A percentile compares a stretch with the other conserved stretches of the same genome.
These are phyloP conservation scores for Stegodyphus mimosarum DNA, from an alignment of 1,140 invertebrate genomes.

Conservation along the genomic window DNA sequence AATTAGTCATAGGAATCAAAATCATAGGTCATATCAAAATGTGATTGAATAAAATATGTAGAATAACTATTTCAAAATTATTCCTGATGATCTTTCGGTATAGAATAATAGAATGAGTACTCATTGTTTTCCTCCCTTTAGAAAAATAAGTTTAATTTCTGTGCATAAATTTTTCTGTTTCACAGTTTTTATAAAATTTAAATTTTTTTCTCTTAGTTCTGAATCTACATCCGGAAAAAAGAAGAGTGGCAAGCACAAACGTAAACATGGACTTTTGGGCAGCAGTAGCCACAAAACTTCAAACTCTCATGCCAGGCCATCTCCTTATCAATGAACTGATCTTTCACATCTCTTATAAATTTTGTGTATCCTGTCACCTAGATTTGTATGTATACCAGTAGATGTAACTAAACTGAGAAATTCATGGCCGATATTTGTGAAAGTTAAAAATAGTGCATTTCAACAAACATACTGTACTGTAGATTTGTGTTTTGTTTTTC, in stretches of 20 bases:
- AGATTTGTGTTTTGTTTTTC: too few relatives aligned
- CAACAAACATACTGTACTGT: too few relatives aligned
- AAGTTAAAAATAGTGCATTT: too few relatives aligned
- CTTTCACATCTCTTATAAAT: neutral
- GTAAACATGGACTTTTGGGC: conserved; percentile 27
- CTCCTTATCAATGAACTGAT: conserved; percentile 43
- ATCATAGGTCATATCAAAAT: neutral
- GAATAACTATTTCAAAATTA: neutral
- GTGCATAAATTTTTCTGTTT: neutral
- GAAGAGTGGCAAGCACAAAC: conserved; percentile 43
- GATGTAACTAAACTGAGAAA: too few relatives aligned
- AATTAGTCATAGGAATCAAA: too few relatives aligned
- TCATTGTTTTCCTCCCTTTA: neutral
- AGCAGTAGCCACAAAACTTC: conserved; percentile 3
- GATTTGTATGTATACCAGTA: neutral
- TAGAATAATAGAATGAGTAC: neutral
- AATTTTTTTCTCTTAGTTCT: conserved; percentile 1
- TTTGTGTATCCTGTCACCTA: neutral
- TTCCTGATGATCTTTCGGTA: neutral
- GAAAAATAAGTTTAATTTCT: too few relatives aligned
- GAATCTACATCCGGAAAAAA: conserved; percentile 27
- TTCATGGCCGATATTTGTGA: too few relatives aligned
- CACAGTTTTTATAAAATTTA: neutral
- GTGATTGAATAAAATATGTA: neutral
- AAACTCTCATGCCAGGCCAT: conserved; percentile 17